These are phyloP conservation scores for Maconellicoccus hirsutus DNA, from an alignment of 1,140 invertebrate genomes.

Conservation along the genomic window DNA sequence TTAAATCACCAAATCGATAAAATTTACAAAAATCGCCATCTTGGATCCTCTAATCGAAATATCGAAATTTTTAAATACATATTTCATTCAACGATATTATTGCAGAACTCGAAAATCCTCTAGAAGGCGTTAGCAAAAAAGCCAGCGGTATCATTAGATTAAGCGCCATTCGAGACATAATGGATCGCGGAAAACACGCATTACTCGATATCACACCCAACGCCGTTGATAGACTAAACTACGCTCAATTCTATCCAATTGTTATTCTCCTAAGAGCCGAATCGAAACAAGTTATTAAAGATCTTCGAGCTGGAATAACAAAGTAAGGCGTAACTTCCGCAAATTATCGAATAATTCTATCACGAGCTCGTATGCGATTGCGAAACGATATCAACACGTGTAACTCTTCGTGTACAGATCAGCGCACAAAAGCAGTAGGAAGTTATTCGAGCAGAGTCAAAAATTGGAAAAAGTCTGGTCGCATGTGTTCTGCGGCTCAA, in stretches of 20 bases:
- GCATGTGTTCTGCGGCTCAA: conserved; percentile 84
- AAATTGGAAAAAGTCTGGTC: conserved; percentile 92
- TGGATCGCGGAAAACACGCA: conserved; percentile 87
- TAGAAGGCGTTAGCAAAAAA: conserved; percentile 60
- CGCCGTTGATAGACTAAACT: conserved; percentile 92
- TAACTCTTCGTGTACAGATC: conserved; percentile 42
- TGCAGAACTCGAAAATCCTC: conserved; percentile 59
- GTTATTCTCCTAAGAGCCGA: conserved; percentile 94
- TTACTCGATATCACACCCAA: conserved; percentile 92
- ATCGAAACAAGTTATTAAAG: conserved; percentile 87
- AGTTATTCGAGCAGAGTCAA: conserved; percentile 86
- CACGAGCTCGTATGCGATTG: neutral
- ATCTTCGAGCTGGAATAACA: conserved; percentile 68
- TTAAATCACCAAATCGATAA: too few species aligned
- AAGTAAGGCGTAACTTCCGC: conserved; percentile 45
- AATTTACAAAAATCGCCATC: too few species aligned
- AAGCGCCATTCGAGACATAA: conserved; percentile 87
- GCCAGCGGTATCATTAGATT: conserved; percentile 76
- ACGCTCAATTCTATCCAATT: conserved; percentile 96
- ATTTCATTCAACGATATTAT: too few species aligned
- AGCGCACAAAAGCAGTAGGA: conserved; percentile 86
- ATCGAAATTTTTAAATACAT: too few species aligned
- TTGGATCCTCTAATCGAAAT: too few species aligned
- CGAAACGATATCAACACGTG: neutral
- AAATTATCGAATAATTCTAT: conserved; percentile 32